These are phyloP conservation scores for Agelas oroides DNA, from an alignment of 37 sponge, comb jelly and placozoan genomes.

Conservation along the genomic window DNA sequence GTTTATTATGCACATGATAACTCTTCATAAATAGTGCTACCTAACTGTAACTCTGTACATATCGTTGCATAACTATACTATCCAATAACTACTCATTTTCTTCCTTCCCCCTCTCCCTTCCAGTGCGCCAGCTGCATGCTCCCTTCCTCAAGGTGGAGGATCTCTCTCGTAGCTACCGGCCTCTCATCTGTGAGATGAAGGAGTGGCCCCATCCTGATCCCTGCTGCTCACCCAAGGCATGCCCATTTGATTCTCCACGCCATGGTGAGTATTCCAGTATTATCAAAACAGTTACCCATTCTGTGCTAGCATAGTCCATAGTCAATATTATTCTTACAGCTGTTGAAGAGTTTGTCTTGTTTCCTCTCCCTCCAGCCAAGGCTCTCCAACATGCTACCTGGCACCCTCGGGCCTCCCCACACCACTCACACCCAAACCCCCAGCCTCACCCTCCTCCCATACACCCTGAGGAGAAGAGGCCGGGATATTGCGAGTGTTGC, in stretches of 20 bases:
- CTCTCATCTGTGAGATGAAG: slow-evolving; percentile 58
- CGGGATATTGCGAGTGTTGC: slow-evolving; percentile 82
- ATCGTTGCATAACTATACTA: too few relatives aligned
- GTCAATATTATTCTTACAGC: background rate
- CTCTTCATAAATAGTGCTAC: too few relatives aligned
- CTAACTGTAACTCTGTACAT: too few relatives aligned
- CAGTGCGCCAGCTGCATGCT: slow-evolving; percentile 38
- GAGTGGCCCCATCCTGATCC: slow-evolving; percentile 50
- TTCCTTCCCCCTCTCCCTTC: background rate
- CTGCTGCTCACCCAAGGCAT: slow-evolving; percentile 29
- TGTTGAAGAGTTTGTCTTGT: background rate
- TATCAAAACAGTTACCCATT: too few relatives aligned
- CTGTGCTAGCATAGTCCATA: too few relatives aligned
- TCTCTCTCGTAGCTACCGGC: slow-evolving; percentile 48
- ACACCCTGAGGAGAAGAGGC: slow-evolving; percentile 37
- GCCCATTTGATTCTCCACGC: slow-evolving; percentile 54
- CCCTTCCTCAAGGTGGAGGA: slow-evolving; percentile 82
- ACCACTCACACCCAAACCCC: background rate
- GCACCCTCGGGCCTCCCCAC: background rate
- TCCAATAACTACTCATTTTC: background rate
- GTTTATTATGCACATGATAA: too few relatives aligned
- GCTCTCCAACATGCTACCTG: background rate
- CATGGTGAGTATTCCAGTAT: background rate
- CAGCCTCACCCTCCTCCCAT: background rate
- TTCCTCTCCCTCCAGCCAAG: background rate